These are phyloP conservation scores for Agriopis leucophaearia DNA, from an alignment of 2,888 invertebrate genomes.

Conservation along the genomic window DNA sequence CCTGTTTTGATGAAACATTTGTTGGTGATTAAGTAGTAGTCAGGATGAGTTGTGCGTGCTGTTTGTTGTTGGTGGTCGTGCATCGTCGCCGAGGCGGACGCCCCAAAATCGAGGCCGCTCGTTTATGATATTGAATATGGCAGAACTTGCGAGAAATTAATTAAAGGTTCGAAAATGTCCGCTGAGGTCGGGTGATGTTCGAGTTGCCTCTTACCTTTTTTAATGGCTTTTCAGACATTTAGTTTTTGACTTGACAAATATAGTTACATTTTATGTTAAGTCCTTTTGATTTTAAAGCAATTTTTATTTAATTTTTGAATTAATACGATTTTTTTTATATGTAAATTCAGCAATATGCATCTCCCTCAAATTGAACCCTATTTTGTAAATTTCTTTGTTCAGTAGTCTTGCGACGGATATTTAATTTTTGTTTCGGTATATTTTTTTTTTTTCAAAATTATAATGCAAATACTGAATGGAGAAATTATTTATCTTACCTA, in stretches of 20 bases:
- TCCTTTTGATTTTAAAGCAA: not conserved
- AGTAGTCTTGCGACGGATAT: constrained; percentile 65
- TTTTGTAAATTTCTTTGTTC: constrained; percentile 60
- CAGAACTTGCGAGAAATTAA: constrained; percentile 76
- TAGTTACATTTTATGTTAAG: not conserved
- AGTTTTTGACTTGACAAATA: too few relatives aligned
- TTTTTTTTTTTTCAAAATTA: constrained; percentile 62
- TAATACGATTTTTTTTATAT: not conserved
- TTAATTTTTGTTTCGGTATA: constrained; percentile 44
- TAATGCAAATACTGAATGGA: constrained; percentile 69
- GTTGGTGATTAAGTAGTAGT: not conserved
- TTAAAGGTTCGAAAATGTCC: constrained; percentile 84
- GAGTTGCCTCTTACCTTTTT: constrained; percentile 49
- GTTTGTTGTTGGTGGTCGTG: constrained; percentile 52
- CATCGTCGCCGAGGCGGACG: constrained; percentile 76
- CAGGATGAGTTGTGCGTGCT: constrained; percentile 34
- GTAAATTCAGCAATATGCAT: constrained; percentile 27
- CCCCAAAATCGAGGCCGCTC: constrained; percentile 80
- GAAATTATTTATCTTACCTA: constrained; percentile 49
- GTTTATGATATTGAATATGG: constrained; percentile 79
- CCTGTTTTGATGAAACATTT: not conserved
- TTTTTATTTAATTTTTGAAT: not conserved
- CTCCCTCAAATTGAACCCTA: constrained; percentile 49
- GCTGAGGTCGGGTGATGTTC: constrained; percentile 71
- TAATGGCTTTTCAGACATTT: too few relatives aligned